A percentile compares a stretch with the other conserved stretches of the same genome.
phyloP scores from a whole-genome alignment of 2,888 invertebrate species.

The Cryptosula pallasiana region DNA sequence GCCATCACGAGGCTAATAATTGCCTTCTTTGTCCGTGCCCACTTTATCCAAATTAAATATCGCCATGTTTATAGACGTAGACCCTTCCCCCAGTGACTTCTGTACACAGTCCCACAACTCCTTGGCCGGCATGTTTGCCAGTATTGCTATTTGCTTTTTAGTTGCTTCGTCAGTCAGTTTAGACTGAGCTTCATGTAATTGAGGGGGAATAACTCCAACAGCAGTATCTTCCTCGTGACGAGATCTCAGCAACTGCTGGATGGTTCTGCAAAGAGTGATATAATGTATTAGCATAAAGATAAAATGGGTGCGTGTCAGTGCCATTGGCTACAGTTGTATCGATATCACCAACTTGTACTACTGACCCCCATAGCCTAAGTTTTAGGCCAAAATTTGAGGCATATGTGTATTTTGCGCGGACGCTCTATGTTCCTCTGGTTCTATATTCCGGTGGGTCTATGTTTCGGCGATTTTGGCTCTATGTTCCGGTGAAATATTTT shows the following conservation, averaged over 20 bases:
- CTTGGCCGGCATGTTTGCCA: not conserved
- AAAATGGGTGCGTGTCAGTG: too few relatives aligned
- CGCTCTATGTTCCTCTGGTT: too few relatives aligned
- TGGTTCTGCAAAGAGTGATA: slow-evolving; percentile 16
- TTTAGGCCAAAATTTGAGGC: too few relatives aligned
- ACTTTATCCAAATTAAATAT: slow-evolving; percentile 18
- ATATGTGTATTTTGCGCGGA: too few relatives aligned
- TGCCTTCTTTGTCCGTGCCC: not conserved
- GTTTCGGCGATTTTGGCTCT: too few relatives aligned
- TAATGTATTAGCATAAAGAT: too few relatives aligned
- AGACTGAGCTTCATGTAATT: not conserved
- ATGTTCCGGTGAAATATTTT: too few relatives aligned
- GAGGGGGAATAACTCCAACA: not conserved
- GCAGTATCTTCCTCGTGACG: not conserved
- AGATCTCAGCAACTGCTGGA: slow-evolving; percentile 6
- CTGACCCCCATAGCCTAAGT: too few relatives aligned
- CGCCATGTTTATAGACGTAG: slow-evolving; percentile 13
- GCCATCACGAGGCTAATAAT: too few relatives aligned
- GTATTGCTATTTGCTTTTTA: not conserved
- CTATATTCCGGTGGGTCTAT: too few relatives aligned
- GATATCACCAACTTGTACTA: too few relatives aligned
- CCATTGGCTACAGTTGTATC: too few relatives aligned
- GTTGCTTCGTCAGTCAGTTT: slow-evolving; percentile 15
- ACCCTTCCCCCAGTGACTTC: not conserved
- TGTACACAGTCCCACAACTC: slow-evolving; percentile 19